Conservation (phyloP, 2,888 invertebrate species). For the Atherix ibis region DNA sequence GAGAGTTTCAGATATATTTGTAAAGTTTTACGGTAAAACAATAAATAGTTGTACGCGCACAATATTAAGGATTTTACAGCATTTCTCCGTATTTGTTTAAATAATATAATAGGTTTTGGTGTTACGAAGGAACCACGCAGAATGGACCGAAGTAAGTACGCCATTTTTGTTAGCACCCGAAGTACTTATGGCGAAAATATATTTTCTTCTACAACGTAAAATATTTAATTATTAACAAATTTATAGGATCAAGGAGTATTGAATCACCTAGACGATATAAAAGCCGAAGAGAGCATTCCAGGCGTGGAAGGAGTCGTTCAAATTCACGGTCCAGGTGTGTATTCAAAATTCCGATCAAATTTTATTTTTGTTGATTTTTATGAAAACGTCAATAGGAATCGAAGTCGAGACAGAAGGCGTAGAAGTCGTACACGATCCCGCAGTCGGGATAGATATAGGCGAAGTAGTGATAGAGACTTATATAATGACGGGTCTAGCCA, state of each 20-base stretch:
- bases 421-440: conserved; percentile 23
- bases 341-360: conserved; percentile 1
- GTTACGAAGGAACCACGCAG: too few relatives aligned
- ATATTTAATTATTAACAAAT: too few relatives aligned
- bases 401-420: conserved; percentile 24
- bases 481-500: conserved; percentile 29
- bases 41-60: too few relatives aligned
- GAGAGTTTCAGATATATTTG: too few relatives aligned
- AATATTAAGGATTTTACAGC: too few relatives aligned
- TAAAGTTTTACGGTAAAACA: too few relatives aligned
- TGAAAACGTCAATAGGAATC: conserved; percentile 17
- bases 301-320: conserved; percentile 21
- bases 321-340: conserved; percentile 25
- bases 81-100: too few relatives aligned
- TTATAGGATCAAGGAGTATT: conserved; percentile 15
- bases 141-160: too few relatives aligned
- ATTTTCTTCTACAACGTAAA: too few relatives aligned
- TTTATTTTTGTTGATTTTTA: not conserved
- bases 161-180: too few relatives aligned
- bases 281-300: conserved; percentile 21
- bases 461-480: conserved; percentile 24
- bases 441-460: conserved; percentile 25
- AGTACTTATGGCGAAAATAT: too few relatives aligned
- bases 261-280: conserved; percentile 16
- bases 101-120: too few relatives aligned